Evolutionary conservation across 1,140 invertebrate genomes (phyloP).

Genomic region (Temnothorax nylanderi): DNA sequence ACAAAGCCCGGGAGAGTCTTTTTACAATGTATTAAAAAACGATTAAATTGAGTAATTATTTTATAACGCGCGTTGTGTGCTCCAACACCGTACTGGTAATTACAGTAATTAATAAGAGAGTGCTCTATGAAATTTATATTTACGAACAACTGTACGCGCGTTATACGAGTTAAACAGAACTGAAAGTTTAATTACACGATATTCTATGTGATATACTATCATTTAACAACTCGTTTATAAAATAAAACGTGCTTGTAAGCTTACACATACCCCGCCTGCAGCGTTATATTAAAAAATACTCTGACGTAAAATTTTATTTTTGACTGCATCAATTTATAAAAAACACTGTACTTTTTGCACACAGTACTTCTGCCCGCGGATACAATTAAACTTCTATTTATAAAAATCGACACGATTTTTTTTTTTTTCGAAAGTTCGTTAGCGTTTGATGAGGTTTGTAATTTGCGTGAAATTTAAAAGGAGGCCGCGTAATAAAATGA

Average conservation of each 20-base stretch:
- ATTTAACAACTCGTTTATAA: neutral
- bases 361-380: neutral
- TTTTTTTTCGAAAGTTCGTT: neutral
- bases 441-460: conserved; percentile 4
- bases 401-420: neutral
- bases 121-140: neutral
- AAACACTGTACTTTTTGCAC: neutral
- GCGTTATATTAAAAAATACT: neutral
- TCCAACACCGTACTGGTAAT: neutral
- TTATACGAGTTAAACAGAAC: neutral
- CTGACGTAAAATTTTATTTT: neutral
- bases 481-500: neutral
- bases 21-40: neutral
- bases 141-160: neutral
- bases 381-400: conserved; percentile 21
- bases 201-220: neutral
- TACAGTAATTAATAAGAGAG: conserved; percentile 34
- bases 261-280: neutral
- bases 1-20: neutral
- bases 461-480: conserved; percentile 11
- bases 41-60: conserved; percentile 6
- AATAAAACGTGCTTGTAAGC: neutral
- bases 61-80: neutral
- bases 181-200: conserved; percentile 24
- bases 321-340: neutral